These are phyloP conservation scores for Pseudolaguvia tuberculata DNA, from an alignment of 2,113 vertebrate genomes.

Conservation along the genomic window DNA sequence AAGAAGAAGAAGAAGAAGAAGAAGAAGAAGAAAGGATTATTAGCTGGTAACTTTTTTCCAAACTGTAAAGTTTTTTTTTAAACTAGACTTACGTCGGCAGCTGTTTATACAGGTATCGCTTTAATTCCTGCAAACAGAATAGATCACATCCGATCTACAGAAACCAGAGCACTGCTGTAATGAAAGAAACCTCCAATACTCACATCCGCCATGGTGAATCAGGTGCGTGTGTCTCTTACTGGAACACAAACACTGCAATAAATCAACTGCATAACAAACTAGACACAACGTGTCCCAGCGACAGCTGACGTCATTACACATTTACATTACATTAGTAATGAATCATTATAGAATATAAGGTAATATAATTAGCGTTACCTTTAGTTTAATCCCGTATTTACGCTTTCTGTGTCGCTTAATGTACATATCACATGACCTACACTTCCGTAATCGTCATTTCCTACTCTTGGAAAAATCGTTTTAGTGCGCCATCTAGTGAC, in stretches of 20 bases:
- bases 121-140: slow-evolving; percentile 77
- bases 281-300: neutral
- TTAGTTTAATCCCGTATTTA: neutral
- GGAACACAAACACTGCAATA: neutral
- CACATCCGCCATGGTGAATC: slow-evolving; percentile 43
- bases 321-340: slow-evolving; percentile 4
- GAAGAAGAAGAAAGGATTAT: neutral
- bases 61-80: too few relatives aligned
- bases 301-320: neutral
- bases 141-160: neutral
- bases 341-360: neutral
- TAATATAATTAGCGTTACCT: neutral
- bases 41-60: neutral
- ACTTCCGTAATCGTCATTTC: slow-evolving; percentile 34
- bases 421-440: slow-evolving; percentile 42
- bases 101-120: slow-evolving; percentile 91
- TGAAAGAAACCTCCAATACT: slow-evolving; percentile 27
- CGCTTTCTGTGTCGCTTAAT: neutral
- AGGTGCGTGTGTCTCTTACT: neutral
- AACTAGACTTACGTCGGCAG: slow-evolving; percentile 78
- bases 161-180: neutral
- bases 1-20: neutral
- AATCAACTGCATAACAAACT: neutral
- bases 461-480: neutral
- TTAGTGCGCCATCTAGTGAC: slow-evolving; percentile 20